Conservation (phyloP, 2,113 vertebrate species). For the Xenus cinereus region DNA sequence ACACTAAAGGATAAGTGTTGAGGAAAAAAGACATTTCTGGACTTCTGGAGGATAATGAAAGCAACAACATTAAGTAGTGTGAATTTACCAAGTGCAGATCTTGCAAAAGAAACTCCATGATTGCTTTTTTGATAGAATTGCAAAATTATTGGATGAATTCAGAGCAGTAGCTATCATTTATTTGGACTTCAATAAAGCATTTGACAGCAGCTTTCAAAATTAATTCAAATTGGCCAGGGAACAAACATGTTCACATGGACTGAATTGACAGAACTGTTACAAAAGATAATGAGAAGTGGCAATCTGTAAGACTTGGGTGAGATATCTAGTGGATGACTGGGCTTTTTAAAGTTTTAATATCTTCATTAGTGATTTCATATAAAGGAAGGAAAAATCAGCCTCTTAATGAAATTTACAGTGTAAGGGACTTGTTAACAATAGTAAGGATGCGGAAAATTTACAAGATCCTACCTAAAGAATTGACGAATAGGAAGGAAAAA, state of each 20-base stretch:
- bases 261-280: background rate
- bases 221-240: background rate
- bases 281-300: background rate
- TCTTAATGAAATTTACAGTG: background rate
- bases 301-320: background rate
- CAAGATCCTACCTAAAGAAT: background rate
- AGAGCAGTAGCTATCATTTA: background rate
- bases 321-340: background rate
- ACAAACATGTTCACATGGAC: background rate
- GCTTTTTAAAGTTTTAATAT: background rate
- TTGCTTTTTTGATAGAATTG: background rate
- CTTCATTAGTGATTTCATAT: background rate
- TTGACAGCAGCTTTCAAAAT: constrained; percentile 1
- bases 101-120: background rate
- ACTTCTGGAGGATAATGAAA: background rate
- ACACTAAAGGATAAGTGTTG: background rate
- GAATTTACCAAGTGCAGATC: background rate
- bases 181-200: background rate
- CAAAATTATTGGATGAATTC: background rate
- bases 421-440: background rate
- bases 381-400: background rate
- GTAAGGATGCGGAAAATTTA: background rate
- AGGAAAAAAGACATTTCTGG: background rate
- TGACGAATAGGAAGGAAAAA: background rate
- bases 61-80: background rate